Base-by-base conservation (phyloP, 1,140 invertebrate genomes). In the Aphelinus certus region DNA sequence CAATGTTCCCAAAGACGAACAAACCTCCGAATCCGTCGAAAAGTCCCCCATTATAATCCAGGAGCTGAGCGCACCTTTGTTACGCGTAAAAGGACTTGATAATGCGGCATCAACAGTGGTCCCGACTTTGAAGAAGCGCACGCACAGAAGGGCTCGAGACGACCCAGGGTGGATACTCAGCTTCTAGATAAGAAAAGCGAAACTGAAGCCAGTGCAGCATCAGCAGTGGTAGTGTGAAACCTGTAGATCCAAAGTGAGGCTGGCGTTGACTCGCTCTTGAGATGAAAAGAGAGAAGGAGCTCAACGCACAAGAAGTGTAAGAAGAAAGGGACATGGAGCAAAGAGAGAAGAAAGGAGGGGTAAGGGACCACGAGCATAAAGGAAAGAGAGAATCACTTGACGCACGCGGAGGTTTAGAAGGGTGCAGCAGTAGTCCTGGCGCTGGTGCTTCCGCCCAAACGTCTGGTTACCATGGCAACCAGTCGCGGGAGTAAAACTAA, bases 381-480 rank as follows among this genome's bases (percentile, higher is more conserved):
- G 62, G 76, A 79, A 77, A 81, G 66, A 81, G 77, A 79, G 80
- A 83, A 81, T 83, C 80, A 83, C 79, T 82, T 82, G 81, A 81
- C 79, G 82, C 79, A 78, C 73, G 76, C 77, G 78, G 65, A 10
- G 58, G 58, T 43, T 57, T 10, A 47, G 79, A 75, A 79, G 81
- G 79, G 81, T 56, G 61, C 61, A 56, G 51, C 42, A 43, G 2
- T 43, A 43, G 65, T 67, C 65, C 53, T 42, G 55, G 46, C 60
- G 57, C 53, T 56, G 46, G 77, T 80, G 80, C 79, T 63, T 63
- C 68, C 58, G 7, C 81, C 82, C 78, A 26, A 26, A 81, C 81
- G 84, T 83, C 83, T 85, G 85, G 26, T 86, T 83, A 78, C 84
- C 84, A 85, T 86, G 83, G 85, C 83, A 81, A 87, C 84, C 81